Percentiles rank a stretch among this genome's conserved stretches.
Evolutionary conservation across 2,888 invertebrate genomes (phyloP).

Genomic region (Melanostoma scalare): DNA sequence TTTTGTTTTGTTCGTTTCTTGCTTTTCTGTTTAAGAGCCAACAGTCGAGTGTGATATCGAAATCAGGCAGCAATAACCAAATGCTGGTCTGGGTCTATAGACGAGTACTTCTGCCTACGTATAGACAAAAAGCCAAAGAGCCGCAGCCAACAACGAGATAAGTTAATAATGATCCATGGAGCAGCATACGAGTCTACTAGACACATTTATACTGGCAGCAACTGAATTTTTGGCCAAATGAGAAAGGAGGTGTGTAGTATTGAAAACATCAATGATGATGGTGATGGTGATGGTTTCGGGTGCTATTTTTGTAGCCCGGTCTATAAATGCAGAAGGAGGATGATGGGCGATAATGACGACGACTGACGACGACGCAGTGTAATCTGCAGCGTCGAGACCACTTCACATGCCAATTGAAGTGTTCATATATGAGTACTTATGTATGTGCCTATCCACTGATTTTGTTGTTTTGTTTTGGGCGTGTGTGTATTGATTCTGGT

Average conservation of each 20-base stretch:
- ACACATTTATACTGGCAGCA: neutral
- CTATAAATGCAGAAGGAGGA: neutral
- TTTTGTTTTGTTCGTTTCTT: conserved; percentile 3
- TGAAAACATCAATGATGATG: conserved; percentile 11
- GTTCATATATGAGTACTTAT: conserved; percentile 19
- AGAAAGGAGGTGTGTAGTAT: conserved; percentile 48
- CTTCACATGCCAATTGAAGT: conserved; percentile 68
- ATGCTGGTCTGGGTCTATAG: neutral
- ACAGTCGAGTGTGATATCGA: conserved; percentile 20
- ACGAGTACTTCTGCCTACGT: conserved; percentile 7
- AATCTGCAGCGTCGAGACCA: conserved; percentile 60
- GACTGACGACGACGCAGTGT: conserved; percentile 23
- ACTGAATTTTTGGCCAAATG: conserved; percentile 55
- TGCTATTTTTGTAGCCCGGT: conserved; percentile 58
- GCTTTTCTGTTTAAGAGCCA: neutral
- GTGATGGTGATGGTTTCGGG: conserved; percentile 26
- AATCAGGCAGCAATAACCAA: conserved; percentile 22
- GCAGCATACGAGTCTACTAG: neutral
- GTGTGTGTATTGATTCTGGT: conserved; percentile 62
- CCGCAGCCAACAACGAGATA: conserved; percentile 44
- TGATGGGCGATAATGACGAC: conserved; percentile 16
- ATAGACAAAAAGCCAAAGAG: conserved; percentile 9
- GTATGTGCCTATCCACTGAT: conserved; percentile 43
- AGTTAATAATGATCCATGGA: conserved; percentile 64
- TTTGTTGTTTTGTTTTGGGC: conserved; percentile 53